Evolutionary conservation across 2,797 vertebrate genomes (phyloP).

Genomic region (Linurgus olivaceus): DNA sequence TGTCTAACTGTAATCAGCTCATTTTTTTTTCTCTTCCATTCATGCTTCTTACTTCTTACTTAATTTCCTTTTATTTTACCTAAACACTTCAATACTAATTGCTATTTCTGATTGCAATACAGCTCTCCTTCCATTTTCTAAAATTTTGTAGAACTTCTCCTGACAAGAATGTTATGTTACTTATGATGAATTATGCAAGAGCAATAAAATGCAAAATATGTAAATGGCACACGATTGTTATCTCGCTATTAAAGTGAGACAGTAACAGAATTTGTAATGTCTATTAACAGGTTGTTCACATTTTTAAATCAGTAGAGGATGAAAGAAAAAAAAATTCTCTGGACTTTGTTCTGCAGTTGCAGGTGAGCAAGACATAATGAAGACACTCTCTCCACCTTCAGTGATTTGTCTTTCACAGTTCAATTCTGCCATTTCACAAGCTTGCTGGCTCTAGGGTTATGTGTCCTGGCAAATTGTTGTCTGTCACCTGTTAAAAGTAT

Average conservation of each 20-base stretch:
- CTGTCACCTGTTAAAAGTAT: conserved; percentile 70
- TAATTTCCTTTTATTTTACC: conserved; percentile 9
- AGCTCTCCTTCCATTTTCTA: conserved; percentile 7
- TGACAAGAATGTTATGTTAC: conserved; percentile 27
- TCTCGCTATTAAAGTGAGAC: conserved; percentile 24
- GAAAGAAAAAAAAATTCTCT: background rate
- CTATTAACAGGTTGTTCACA: conserved; percentile 24
- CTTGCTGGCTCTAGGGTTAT: conserved; percentile 33
- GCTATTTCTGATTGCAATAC: background rate
- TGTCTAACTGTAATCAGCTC: background rate
- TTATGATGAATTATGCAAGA: conserved; percentile 58
- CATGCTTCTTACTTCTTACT: background rate
- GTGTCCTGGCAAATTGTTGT: conserved; percentile 63
- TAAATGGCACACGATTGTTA: conserved; percentile 39
- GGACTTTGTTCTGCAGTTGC: background rate
- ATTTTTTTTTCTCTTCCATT: conserved; percentile 7
- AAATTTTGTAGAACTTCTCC: conserved; percentile 23
- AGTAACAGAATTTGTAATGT: conserved; percentile 43
- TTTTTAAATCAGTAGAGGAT: background rate
- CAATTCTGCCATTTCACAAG: conserved; percentile 67
- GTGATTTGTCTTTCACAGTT: conserved; percentile 62
- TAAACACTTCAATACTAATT: conserved; percentile 2
- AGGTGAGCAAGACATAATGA: background rate
- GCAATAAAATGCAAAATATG: conserved; percentile 60
- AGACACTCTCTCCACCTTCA: background rate